Conservation (phyloP, 2,797 vertebrate species). For the Eulemur albifrons region DNA sequence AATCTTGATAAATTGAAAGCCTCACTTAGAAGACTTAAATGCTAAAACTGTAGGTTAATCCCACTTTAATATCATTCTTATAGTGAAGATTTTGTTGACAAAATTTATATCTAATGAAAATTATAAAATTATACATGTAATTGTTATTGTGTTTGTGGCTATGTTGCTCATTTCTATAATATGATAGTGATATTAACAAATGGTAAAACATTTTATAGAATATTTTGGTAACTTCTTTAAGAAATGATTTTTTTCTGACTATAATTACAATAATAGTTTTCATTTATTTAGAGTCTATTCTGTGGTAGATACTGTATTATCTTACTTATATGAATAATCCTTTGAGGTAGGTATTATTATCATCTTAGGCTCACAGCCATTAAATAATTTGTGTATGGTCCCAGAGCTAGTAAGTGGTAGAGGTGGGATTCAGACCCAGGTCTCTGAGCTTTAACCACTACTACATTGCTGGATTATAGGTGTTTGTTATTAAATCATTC, state of each 20-base stretch:
- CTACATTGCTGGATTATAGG: neutral
- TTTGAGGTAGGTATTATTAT: neutral
- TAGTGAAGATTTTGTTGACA: neutral
- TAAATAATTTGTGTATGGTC: neutral
- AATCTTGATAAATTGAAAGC: constrained; percentile 20
- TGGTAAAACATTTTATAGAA: constrained; percentile 32
- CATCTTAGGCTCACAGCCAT: neutral
- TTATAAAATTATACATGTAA: neutral
- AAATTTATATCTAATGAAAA: constrained; percentile 24
- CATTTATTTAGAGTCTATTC: neutral
- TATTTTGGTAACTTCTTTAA: constrained; percentile 4
- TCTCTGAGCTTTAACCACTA: neutral
- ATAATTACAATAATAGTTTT: constrained; percentile 34
- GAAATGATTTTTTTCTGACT: neutral
- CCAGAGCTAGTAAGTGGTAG: neutral
- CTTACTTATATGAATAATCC: neutral
- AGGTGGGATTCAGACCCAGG: neutral
- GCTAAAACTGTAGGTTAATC: constrained; percentile 1
- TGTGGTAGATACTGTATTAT: neutral
- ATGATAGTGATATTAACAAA: constrained; percentile 23
- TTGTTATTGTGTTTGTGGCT: constrained; percentile 51
- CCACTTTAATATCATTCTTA: neutral
- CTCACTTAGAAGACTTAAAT: neutral
- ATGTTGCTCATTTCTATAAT: constrained; percentile 41
- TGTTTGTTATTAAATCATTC: neutral